phyloP scores from a whole-genome alignment of 1,140 invertebrate species.

The Eciton burchellii region DNA sequence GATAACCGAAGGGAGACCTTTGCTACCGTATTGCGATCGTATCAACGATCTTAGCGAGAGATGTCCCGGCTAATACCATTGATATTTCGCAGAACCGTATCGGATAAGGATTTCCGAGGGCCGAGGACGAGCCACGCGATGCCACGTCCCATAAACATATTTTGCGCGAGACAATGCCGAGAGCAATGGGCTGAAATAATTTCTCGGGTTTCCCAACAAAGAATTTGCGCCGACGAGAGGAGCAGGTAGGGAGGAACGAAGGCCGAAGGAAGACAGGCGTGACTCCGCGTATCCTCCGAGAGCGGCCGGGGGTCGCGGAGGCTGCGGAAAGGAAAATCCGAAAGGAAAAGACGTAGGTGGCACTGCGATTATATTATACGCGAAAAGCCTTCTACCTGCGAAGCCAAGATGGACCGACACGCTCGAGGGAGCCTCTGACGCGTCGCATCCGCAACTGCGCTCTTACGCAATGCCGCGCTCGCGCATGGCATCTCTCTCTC shows the following conservation, averaged over 20 bases:
- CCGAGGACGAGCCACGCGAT: not conserved
- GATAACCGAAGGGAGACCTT: too few relatives aligned
- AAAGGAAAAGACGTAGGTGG: conserved; percentile 67
- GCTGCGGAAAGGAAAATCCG: conserved; percentile 66
- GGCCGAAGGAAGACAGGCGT: conserved; percentile 65
- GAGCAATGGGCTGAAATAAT: conserved; percentile 36
- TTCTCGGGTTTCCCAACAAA: conserved; percentile 54
- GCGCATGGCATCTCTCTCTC: conserved; percentile 64
- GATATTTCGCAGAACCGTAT: not conserved
- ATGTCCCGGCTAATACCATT: too few relatives aligned
- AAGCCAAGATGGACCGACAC: conserved; percentile 73
- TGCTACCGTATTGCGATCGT: too few relatives aligned
- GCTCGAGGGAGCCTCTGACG: conserved; percentile 75
- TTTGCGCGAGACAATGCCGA: conserved; percentile 3
- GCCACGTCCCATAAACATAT: not conserved
- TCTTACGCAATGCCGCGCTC: conserved; percentile 71
- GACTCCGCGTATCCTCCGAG: conserved; percentile 58
- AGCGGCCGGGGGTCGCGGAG: conserved; percentile 51
- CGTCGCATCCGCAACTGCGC: conserved; percentile 74
- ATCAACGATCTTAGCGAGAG: too few relatives aligned
- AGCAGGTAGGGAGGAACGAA: conserved; percentile 57
- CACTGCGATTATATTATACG: conserved; percentile 61
- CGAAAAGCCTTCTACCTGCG: conserved; percentile 59
- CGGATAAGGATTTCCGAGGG: not conserved
- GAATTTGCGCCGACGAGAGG: conserved; percentile 32